A percentile compares a stretch with the other conserved stretches of the same genome.
Conservation (phyloP, 2,797 vertebrate species). For the Chaetophractus vellerosus region DNA sequence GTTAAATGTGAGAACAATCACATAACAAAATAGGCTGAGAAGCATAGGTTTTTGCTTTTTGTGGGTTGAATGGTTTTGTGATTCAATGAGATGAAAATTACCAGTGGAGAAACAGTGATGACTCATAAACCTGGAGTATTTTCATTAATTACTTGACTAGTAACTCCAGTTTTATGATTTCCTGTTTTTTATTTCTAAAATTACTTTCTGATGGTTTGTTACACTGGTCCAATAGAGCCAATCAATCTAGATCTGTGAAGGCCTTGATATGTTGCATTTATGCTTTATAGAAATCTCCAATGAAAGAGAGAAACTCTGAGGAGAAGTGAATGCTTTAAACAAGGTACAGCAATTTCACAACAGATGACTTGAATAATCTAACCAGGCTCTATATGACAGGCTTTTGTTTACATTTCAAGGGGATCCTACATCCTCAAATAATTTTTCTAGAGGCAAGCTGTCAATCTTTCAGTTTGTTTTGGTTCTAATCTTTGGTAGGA, state of each 20-base stretch:
- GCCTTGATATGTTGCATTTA: background rate
- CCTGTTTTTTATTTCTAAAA: slow-evolving; percentile 2
- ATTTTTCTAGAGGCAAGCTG: slow-evolving; percentile 54
- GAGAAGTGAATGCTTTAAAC: slow-evolving; percentile 62
- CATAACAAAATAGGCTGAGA: background rate
- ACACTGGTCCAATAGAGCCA: background rate
- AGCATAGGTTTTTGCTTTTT: background rate
- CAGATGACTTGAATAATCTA: slow-evolving; percentile 73
- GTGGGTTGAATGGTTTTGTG: background rate
- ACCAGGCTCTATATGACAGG: slow-evolving; percentile 61
- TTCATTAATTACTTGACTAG: slow-evolving; percentile 29
- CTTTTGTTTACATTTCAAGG: slow-evolving; percentile 66
- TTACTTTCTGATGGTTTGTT: background rate
- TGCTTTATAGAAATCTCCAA: slow-evolving; percentile 9
- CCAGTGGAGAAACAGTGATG: background rate
- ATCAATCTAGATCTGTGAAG: background rate
- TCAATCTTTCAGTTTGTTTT: slow-evolving; percentile 62
- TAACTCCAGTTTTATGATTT: slow-evolving; percentile 17
- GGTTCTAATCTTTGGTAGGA: slow-evolving; percentile 30
- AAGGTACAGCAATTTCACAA: slow-evolving; percentile 78
- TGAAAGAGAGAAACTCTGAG: background rate
- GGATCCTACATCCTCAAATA: slow-evolving; percentile 56
- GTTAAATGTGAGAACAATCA: background rate
- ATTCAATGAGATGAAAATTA: slow-evolving; percentile 32
- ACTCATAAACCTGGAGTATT: background rate